Base-by-base conservation (phyloP, 2,888 invertebrate species). In the Synergus gifuensis region DNA sequence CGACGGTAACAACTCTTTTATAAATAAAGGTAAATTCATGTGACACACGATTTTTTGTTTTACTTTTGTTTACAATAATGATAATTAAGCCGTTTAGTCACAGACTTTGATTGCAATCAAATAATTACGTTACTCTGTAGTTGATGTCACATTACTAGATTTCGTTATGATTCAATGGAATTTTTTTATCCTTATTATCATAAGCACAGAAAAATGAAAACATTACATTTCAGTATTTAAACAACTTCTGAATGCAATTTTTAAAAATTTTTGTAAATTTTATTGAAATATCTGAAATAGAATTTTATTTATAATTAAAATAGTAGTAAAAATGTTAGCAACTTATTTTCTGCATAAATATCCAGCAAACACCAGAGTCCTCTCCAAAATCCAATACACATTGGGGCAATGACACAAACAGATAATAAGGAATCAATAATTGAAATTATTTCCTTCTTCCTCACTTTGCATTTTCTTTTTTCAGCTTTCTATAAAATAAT, bases 301-400 rank as follows among this genome's bases (percentile, higher is more conserved):
- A 36, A 36, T 36, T 36, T 0, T 36, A 7, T 46, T 46, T 46
- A 46, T 0, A 22, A 60, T 60, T 18, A 60, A 11, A 12, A 28
- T 62, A 14, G 12, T 62, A 62, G 28, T 28, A 62, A 22, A 62
- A 28, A 62, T 28, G 0, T 28, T 11, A 2, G 8, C 28, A 44
- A 46, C 60, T 62, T 64, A 63, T 81, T 81, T 12, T 79, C 58
- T 42, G 78, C 81, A 85, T 94, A 90, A 58, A 91, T 81, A 79
- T 94, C 93, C 92, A 94, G 92, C 76, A 94, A 87, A 46, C 88
- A 89, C 94, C 94, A 95, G 18, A 93, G 92, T 1, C 94, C 94
- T 77, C 94, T 89, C 95, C 95, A 95, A 83, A 93, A 93, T 2
- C 92, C 91, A 2, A 95, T 92, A 0, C 93, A 93, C 76, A 94